Conservation (phyloP, 2,888 invertebrate genomes). For the Xanthorhoe designata region DNA sequence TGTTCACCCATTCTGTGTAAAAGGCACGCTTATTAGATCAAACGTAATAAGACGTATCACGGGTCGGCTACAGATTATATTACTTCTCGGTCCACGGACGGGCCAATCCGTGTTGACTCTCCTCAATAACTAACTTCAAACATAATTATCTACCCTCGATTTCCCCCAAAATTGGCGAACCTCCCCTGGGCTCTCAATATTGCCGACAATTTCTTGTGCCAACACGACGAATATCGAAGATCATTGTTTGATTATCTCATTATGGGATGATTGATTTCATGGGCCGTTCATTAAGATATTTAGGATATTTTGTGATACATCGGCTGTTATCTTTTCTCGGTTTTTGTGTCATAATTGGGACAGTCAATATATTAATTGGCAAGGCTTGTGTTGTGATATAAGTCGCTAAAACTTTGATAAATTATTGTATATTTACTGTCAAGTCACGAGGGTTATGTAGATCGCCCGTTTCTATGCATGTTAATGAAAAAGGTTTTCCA, state of each 20-base stretch:
- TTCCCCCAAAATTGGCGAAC: conserved; percentile 81
- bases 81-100: conserved; percentile 31
- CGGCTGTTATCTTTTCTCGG: conserved; percentile 10
- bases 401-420: no score
- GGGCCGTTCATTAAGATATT: conserved; percentile 63
- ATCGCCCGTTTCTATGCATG: no score
- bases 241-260: conserved; percentile 84
- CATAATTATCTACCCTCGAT: conserved; percentile 83
- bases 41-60: conserved; percentile 17
- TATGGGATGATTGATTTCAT: conserved; percentile 81
- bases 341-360: conserved; percentile 11
- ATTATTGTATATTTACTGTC: no score
- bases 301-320: conserved; percentile 43
- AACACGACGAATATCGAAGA: conserved; percentile 77
- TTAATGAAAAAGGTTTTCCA: no score
- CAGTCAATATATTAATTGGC: conserved; percentile 21
- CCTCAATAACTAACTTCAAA: conserved; percentile 84
- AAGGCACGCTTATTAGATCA: background rate
- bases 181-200: conserved; percentile 75
- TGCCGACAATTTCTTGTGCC: conserved; percentile 82
- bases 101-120: conserved; percentile 79
- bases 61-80: conserved; percentile 14
- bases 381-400: background rate
- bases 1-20: background rate
- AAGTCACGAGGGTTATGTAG: no score